Evolutionary conservation across 2,888 invertebrate genomes (phyloP), one percentile per base, ranked within the genome.

Genomic region (Polia nebulosa): DNA sequence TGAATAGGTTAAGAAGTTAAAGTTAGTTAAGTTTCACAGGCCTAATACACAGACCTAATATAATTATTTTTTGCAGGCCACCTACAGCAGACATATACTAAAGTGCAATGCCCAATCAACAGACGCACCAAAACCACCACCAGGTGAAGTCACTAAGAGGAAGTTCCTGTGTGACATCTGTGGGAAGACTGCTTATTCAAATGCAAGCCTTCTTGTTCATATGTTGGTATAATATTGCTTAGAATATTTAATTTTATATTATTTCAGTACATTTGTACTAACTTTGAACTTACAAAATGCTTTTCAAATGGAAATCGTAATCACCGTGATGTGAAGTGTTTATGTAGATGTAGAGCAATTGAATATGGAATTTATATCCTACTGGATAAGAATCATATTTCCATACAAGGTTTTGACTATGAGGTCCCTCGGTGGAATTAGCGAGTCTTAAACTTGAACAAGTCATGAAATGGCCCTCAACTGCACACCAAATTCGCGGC

Each of bases 141-240:
- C 79, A 1, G 86, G 76, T 52, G 85, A 83, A 61, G 71, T 81
- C 17, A 83, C 74, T 44, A 87, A 87, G 75, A 91, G 83, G 67
- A 90, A 84, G 56, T 95, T 93, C 79, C 87, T 95, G 1, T 95
- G 95, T 85, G 95, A 95, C 72, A 90, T 93, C 45, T 95, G 95
- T 84, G 95, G 95, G 1, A 95, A 95, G 84, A 91, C 91, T 51
- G 88, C 93, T 20, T 87, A 77, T 61, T 93, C 95, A 2, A 92
- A 92, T 81, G 94, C 94, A 61, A 92, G 89, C 78, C 89, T 95
- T n/a, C 74, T 91, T 59, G 89, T 90, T 58, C 95, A 95, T 78
- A 95, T 90, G 95, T 95, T 89, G 80, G 94, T 91, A 71, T 78
- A 55, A 49, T 49, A 22, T 39, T 22, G 11, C 9, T 41, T 7